phyloP scores from a whole-genome alignment of 35 echinoderm and acorn worm genomes.

The Apostichopus californicus region DNA sequence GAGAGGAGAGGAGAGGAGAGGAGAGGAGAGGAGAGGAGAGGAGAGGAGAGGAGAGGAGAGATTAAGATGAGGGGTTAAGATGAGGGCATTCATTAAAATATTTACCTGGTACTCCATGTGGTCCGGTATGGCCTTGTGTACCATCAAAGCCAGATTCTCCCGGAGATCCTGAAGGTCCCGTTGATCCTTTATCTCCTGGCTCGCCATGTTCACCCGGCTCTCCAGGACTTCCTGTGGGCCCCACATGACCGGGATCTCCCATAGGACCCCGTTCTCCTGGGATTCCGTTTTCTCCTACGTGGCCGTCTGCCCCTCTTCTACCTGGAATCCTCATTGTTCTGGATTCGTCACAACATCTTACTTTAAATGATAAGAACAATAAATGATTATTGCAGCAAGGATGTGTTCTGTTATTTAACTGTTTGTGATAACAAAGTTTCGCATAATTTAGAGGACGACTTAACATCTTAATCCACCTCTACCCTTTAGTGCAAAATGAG shows the following conservation, averaged over 20 bases:
- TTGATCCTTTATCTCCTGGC: background rate
- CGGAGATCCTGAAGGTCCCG: background rate
- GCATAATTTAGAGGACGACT: too few relatives aligned
- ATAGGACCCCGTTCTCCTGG: constrained; percentile 15
- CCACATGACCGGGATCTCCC: constrained; percentile 13
- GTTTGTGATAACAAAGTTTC: too few relatives aligned
- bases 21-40: too few relatives aligned
- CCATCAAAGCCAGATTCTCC: background rate
- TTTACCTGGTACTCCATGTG: background rate
- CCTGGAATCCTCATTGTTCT: background rate
- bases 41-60: too few relatives aligned
- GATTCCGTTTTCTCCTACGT: constrained; percentile 17
- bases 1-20: too few relatives aligned
- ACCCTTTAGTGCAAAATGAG: too few relatives aligned
- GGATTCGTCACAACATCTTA: background rate
- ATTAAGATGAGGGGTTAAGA: too few relatives aligned
- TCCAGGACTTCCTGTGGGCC: background rate
- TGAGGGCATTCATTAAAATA: background rate
- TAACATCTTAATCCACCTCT: too few relatives aligned
- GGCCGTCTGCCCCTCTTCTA: background rate
- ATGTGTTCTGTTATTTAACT: too few relatives aligned
- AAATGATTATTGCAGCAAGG: too few relatives aligned
- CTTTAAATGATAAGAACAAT: too few relatives aligned
- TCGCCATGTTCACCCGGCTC: background rate
- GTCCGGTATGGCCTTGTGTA: background rate